Evolutionary conservation across 2,113 vertebrate species (phyloP).

Genomic region (Raja brachyura): DNA sequence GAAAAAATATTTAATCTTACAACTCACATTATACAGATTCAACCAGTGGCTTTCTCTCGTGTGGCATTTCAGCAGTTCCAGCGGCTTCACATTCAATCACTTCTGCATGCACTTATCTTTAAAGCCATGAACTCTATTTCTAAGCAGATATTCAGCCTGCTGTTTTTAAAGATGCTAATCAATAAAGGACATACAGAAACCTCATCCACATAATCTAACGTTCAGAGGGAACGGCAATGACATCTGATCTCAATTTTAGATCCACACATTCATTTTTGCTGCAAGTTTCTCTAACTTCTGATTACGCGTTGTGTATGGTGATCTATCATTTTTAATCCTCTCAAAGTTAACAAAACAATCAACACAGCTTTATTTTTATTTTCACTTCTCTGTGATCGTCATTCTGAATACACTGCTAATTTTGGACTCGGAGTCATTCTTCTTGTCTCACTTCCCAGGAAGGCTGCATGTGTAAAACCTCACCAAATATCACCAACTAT

Average conservation of each 20-base stretch:
- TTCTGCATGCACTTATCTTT: not conserved
- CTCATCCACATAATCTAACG: not conserved
- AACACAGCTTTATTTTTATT: not conserved
- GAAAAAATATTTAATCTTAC: slow-evolving; percentile 12
- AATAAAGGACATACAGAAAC: not conserved
- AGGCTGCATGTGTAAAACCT: not conserved
- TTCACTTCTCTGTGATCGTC: not conserved
- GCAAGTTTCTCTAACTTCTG: not conserved
- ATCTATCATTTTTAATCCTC: not conserved
- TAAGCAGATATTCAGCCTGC: slow-evolving; percentile 12
- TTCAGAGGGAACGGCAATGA: not conserved
- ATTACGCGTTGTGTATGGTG: not conserved
- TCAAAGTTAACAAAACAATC: not conserved
- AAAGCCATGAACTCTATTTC: slow-evolving; percentile 17
- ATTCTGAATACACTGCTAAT: not conserved
- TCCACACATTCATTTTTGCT: not conserved
- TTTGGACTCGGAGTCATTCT: not conserved
- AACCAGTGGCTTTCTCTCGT: not conserved
- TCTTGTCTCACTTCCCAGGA: not conserved
- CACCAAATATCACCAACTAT: no score
- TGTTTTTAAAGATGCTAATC: slow-evolving; percentile 25
- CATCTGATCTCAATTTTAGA: not conserved
- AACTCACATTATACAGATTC: not conserved
- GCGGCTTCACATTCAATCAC: slow-evolving; percentile 20
- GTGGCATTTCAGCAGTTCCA: slow-evolving; percentile 11